phyloP scores from a whole-genome alignment of 2,113 vertebrate species.

The Campylomormyrus tamandua region DNA sequence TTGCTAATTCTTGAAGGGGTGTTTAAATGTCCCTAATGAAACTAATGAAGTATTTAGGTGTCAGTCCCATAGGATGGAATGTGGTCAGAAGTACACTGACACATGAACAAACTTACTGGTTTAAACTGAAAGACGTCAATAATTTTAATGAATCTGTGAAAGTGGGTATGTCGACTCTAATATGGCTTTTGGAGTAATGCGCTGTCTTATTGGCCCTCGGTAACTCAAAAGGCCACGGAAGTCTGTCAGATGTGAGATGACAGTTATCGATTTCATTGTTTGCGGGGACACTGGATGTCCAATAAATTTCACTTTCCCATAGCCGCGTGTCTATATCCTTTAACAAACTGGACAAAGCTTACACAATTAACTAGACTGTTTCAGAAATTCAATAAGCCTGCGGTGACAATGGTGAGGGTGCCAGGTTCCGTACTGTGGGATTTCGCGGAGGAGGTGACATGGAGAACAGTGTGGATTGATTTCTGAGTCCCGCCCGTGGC shows the following conservation, averaged over 20 bases:
- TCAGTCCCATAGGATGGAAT: constrained; percentile 16
- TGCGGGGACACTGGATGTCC: constrained; percentile 12
- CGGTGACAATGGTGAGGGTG: constrained; percentile 46
- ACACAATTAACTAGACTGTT: constrained; percentile 47
- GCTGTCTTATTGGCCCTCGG: not conserved
- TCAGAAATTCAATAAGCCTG: constrained; percentile 60
- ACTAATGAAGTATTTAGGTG: constrained; percentile 9
- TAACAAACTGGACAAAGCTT: constrained; percentile 44
- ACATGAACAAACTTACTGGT: not conserved
- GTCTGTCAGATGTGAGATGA: constrained; percentile 31
- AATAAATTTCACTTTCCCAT: constrained; percentile 32
- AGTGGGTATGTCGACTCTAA: constrained; percentile 21
- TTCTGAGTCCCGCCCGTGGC: constrained; percentile 27
- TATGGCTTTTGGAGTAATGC: constrained; percentile 18
- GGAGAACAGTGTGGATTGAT: constrained; percentile 40
- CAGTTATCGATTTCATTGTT: constrained; percentile 33
- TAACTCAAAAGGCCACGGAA: constrained; percentile 26
- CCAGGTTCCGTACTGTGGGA: constrained; percentile 40
- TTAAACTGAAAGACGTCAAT: constrained; percentile 24
- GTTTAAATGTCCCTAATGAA: not conserved
- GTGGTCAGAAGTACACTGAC: not conserved
- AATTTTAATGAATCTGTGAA: constrained; percentile 43
- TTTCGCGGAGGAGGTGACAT: constrained; percentile 41
- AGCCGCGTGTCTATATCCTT: constrained; percentile 40
- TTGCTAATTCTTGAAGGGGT: not conserved